These are phyloP conservation scores for Ylistrum balloti DNA, from an alignment of 1,140 invertebrate genomes.

Conservation along the genomic window DNA sequence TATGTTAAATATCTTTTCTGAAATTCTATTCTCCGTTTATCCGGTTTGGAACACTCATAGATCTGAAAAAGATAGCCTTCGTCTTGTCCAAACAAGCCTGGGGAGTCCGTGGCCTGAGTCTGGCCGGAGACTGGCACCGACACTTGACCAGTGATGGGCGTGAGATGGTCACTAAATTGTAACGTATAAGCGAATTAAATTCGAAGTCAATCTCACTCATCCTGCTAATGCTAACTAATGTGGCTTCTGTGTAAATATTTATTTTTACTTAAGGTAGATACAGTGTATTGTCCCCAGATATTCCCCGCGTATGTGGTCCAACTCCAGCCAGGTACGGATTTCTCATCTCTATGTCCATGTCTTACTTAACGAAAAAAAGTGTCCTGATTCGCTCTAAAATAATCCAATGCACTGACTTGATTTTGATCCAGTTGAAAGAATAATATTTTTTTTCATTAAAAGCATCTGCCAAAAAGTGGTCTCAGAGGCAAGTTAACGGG, in stretches of 20 bases:
- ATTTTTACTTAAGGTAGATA: conserved; percentile 21
- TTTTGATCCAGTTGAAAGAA: too few species aligned
- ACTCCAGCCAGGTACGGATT: neutral
- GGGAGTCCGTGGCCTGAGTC: neutral
- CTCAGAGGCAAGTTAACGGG: too few species aligned
- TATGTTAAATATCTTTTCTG: conserved; percentile 34
- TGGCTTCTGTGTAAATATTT: neutral
- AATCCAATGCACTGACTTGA: too few species aligned
- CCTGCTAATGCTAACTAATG: conserved; percentile 21
- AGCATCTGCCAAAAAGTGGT: too few species aligned
- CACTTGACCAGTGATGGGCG: conserved; percentile 9
- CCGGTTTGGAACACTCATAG: conserved; percentile 21
- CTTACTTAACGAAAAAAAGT: neutral
- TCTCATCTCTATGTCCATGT: neutral
- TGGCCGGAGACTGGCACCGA: conserved; percentile 19
- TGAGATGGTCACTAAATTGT: conserved; percentile 22
- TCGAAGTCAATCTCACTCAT: conserved; percentile 22
- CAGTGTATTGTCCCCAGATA: neutral
- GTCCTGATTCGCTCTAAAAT: too few species aligned
- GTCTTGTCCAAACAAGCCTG: conserved; percentile 31
- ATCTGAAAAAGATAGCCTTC: neutral
- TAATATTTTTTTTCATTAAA: too few species aligned
- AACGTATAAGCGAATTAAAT: conserved; percentile 30
- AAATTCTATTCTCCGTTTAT: conserved; percentile 12
- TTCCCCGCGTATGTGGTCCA: neutral